These are phyloP conservation scores for Deroplatys truncata DNA, from an alignment of 2,888 invertebrate species.

Conservation along the genomic window DNA sequence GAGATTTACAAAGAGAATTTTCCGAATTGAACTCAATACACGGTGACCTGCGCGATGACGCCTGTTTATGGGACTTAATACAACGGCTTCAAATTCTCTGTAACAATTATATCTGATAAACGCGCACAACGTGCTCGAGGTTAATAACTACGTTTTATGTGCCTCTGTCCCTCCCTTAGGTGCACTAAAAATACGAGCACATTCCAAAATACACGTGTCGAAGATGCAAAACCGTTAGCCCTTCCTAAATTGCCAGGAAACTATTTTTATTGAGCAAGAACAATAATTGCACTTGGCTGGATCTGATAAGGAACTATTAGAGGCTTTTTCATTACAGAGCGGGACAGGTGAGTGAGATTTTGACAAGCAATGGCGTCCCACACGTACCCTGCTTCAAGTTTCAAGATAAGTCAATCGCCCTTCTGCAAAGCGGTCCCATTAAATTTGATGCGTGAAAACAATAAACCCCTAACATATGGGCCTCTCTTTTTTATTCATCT, in stretches of 20 bases:
- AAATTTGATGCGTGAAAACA: background rate
- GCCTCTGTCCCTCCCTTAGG: background rate
- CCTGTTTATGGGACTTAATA: no score
- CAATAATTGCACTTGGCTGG: background rate
- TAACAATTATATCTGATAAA: background rate
- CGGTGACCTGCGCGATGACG: no score
- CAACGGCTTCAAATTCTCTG: background rate
- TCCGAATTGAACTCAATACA: no score
- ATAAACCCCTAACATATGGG: background rate
- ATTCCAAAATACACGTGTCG: background rate
- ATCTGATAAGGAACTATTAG: background rate
- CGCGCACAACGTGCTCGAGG: background rate
- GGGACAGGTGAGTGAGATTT: background rate
- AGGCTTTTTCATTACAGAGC: background rate
- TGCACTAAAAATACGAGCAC: background rate
- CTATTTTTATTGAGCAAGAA: background rate
- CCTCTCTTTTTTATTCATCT: background rate
- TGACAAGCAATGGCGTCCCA: background rate
- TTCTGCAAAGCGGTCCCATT: background rate
- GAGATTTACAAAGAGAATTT: no score
- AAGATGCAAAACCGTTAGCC: background rate
- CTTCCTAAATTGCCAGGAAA: background rate
- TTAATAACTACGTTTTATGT: background rate
- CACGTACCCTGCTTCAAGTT: background rate
- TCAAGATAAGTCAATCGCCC: background rate